Base-by-base conservation (phyloP, 2,888 invertebrate species). In the Tetragonisca angustula region DNA sequence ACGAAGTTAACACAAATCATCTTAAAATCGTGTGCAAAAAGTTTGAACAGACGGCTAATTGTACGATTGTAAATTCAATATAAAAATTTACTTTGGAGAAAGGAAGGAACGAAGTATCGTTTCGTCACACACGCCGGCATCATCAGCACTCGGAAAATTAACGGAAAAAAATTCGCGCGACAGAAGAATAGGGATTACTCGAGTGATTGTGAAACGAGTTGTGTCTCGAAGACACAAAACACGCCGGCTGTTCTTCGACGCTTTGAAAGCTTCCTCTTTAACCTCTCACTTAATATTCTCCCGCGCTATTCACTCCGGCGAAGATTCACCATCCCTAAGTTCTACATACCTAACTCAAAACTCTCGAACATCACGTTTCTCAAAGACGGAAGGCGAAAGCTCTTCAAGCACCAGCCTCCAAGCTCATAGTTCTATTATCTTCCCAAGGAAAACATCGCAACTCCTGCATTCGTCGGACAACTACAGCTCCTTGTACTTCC, bases 331-430 rank as follows among this genome's bases (percentile, higher is more conserved):
- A 43, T 43, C 61, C 61, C 50, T 17, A 21, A 61, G 43, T 49
- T 61, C 49, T 27, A 61, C 49, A 27, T 61, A 27, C 43, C 61
- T 49, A n/a, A 27, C 27, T 61, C 21, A 49, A 72, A 71, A 71
- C 56, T 71, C 70, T 71, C 70, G 15, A 56, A 72, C 61, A 27
- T 49, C 49, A 21, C 21, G 27, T 72, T 72, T 61, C 72, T 61
- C 72, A 72, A 72, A 72, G 72, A 72, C 61, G 49, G 19, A 36
- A 21, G 49, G 43, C 72, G 49, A 62, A 27, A 72, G 61, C 61
- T 72, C 49, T 49, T 9, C 61, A n/a, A 61, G 49, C 70, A 3
- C 9, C 19, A 17, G 17, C n/a, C 54, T 19, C 61, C 43, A 43
- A 24, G 43, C 43, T 59, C 61, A 21, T 17, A 72, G 61, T 61